phyloP scores from a whole-genome alignment of 53 echinoderm and acorn worm species.

The Luidia sarsii region DNA sequence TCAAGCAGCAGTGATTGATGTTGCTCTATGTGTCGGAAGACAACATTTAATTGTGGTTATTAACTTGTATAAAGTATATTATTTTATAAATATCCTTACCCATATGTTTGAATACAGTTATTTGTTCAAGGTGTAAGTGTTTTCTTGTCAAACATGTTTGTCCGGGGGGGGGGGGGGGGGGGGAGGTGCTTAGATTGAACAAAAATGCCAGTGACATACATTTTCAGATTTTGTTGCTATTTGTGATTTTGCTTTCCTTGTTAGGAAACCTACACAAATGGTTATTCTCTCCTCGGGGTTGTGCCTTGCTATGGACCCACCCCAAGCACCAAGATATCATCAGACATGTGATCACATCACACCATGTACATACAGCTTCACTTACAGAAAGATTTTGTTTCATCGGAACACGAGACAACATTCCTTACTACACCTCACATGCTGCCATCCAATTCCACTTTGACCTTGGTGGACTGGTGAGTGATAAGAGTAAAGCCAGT shows the following conservation, averaged over 20 bases:
- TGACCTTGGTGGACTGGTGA: conserved; percentile 73
- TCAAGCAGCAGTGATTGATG: too few relatives aligned
- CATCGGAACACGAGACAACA: conserved; percentile 62
- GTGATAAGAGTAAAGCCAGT: too few relatives aligned
- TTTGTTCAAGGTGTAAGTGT: too few relatives aligned
- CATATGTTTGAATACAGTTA: too few relatives aligned
- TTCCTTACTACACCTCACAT: conserved; percentile 48
- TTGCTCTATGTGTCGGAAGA: too few relatives aligned
- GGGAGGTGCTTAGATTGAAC: neutral
- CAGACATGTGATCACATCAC: conserved; percentile 51
- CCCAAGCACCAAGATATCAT: conserved; percentile 62
- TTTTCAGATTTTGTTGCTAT: neutral
- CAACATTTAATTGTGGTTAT: too few relatives aligned
- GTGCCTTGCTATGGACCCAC: conserved; percentile 71
- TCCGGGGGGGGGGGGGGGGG: too few relatives aligned
- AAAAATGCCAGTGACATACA: neutral
- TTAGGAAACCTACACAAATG: conserved; percentile 86
- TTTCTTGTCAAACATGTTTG: too few relatives aligned
- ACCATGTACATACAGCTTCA: neutral
- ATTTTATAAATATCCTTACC: too few relatives aligned
- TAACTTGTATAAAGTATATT: too few relatives aligned
- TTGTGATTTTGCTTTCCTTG: neutral
- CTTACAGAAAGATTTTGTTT: conserved; percentile 56
- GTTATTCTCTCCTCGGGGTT: conserved; percentile 67
- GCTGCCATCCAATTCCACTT: conserved; percentile 59